phyloP scores from a whole-genome alignment of 2,797 vertebrate genomes.

The Coluber constrictor region DNA sequence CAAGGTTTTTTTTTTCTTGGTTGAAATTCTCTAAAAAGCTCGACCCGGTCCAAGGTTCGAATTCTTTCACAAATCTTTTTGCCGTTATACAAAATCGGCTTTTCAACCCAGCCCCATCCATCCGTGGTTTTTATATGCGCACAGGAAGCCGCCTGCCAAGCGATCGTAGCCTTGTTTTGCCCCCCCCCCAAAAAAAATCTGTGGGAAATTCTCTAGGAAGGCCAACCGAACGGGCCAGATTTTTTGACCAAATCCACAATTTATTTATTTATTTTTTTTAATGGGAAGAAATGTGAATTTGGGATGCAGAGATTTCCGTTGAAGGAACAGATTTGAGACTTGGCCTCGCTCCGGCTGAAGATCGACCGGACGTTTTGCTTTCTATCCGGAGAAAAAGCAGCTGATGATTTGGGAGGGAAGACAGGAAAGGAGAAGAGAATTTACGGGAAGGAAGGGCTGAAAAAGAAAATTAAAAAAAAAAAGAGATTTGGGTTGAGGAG shows the following conservation, averaged over 20 bases:
- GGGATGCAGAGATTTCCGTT: slow-evolving; percentile 73
- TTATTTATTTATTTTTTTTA: too few species aligned
- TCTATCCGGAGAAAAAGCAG: slow-evolving; percentile 74
- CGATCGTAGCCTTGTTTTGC: background rate
- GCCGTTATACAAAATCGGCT: background rate
- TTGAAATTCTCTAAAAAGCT: background rate
- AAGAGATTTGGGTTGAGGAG: background rate
- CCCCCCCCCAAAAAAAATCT: too few species aligned
- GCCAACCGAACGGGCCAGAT: background rate
- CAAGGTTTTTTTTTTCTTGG: background rate
- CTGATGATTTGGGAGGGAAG: slow-evolving; percentile 33
- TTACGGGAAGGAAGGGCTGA: slow-evolving; percentile 43
- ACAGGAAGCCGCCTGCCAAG: background rate
- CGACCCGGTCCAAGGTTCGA: background rate
- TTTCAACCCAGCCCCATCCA: background rate
- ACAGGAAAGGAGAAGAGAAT: background rate
- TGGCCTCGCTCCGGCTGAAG: slow-evolving; percentile 40
- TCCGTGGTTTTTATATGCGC: background rate
- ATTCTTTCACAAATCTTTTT: background rate
- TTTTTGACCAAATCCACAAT: background rate
- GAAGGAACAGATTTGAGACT: slow-evolving; percentile 53
- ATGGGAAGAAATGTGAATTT: slow-evolving; percentile 35
- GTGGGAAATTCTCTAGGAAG: too few species aligned
- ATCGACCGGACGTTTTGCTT: slow-evolving; percentile 75
- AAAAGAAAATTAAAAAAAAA: too few species aligned